Conservation (phyloP, 2,797 vertebrate genomes). For the Carduelis carduelis region DNA sequence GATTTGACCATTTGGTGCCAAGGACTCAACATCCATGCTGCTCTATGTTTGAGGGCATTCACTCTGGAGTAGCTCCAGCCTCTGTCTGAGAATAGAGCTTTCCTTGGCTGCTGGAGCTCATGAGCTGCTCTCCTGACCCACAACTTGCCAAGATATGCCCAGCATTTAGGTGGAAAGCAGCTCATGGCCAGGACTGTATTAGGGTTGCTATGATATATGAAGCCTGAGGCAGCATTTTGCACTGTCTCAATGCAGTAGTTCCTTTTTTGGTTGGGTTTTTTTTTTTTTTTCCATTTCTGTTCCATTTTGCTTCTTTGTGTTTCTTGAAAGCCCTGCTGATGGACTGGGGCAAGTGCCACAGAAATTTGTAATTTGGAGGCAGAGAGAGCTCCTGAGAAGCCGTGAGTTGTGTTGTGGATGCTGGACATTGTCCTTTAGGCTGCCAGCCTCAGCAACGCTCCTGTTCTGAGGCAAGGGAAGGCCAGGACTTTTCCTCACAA, state of each 20-base stretch:
- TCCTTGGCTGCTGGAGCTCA: not conserved
- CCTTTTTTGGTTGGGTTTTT: not conserved
- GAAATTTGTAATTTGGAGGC: not conserved
- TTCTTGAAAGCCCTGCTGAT: not conserved
- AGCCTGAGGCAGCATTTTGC: not conserved
- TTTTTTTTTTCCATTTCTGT: not conserved
- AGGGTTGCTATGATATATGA: not conserved
- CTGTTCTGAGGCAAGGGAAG: not conserved
- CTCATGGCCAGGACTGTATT: not conserved
- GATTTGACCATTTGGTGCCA: not conserved
- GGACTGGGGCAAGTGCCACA: not conserved
- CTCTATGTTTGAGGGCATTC: not conserved
- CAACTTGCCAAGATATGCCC: not conserved
- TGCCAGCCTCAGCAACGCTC: not conserved
- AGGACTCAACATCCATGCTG: not conserved
- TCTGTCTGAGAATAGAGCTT: not conserved
- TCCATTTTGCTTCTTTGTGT: not conserved
- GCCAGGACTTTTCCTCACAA: not conserved
- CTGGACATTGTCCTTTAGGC: not conserved
- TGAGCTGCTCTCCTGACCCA: not conserved
- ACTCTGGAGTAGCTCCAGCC: not conserved
- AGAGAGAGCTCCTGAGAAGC: not conserved
- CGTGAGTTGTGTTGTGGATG: rapidly evolving
- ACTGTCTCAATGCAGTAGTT: not conserved
- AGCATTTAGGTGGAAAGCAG: not conserved